These are phyloP conservation scores for Bombus affinis DNA, from an alignment of 1,140 invertebrate genomes.

Conservation along the genomic window DNA sequence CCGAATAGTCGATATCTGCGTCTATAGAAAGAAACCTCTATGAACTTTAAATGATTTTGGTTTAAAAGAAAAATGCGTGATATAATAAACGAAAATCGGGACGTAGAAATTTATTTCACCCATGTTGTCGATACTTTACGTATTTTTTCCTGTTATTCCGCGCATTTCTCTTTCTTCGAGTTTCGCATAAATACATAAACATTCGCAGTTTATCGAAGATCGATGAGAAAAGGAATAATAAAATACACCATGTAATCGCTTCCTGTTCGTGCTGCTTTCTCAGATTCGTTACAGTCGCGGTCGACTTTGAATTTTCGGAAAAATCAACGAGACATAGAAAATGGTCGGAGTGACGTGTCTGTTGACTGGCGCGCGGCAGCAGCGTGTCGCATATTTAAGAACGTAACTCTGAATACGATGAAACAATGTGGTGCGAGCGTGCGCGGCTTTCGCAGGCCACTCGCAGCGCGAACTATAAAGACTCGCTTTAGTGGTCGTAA, in stretches of 20 bases:
- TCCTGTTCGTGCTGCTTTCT: no score
- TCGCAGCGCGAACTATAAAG: constrained; percentile 76
- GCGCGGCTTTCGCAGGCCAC: constrained; percentile 65
- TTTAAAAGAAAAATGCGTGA: no score
- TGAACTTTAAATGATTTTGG: no score
- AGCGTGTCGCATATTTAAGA: constrained; percentile 51
- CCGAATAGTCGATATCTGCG: neutral
- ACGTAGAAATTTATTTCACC: no score
- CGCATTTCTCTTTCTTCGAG: no score
- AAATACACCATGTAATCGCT: neutral
- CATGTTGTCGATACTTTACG: no score
- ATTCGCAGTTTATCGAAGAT: neutral
- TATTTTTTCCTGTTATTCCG: no score
- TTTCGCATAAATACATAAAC: neutral
- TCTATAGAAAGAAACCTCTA: neutral
- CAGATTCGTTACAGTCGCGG: no score
- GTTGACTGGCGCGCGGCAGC: constrained; percentile 14
- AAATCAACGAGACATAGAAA: neutral
- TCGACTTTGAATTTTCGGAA: neutral
- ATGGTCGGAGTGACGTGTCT: neutral
- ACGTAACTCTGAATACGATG: constrained; percentile 26
- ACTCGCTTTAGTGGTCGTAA: constrained; percentile 79
- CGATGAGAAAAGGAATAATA: neutral
- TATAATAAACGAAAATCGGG: no score
- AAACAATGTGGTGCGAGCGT: constrained; percentile 56